Base-by-base conservation (phyloP, 2,113 vertebrate genomes). In the Sardina pilchardus region DNA sequence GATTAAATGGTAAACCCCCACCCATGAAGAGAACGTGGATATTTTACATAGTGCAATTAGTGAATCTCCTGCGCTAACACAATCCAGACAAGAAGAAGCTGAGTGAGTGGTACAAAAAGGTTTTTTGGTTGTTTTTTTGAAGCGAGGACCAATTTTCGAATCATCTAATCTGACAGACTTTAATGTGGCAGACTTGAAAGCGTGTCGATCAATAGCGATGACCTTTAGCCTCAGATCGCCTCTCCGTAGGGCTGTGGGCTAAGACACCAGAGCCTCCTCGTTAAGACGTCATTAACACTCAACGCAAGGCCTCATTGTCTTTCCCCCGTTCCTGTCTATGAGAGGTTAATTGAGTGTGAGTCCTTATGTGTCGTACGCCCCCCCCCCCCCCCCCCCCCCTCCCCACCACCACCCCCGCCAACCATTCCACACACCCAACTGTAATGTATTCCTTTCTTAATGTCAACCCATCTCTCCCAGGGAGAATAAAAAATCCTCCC, bases 231-330 rank as follows among this genome's bases (percentile, higher is more conserved):
- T 26, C 81, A 63, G 10, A 4, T 43, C 50, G 83, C 82, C 87
- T 83, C 84, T 81, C 9, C 47, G 19, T 42, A 42, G 85, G 86
- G 88, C 88, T 85, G 86, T 50, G n/a, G 86, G 85, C 83, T 87
- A 88, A 90, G 83, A 83, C 86, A 82, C 81, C 82, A 75, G 53
- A 87, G 82, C 81, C 81, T 44, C 81, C 75, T 81, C 42, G 36
- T 85, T 87, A 90, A 91, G 86, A 88, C 56, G 81, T 85, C 89
- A 87, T 90, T 89, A 90, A 86, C 85, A 84, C 83, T 80, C 84
- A 88, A 81, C 85, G 86, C 50, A 84, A 87, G 78, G 85, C 71
- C 85, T 89, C 39, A 88, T 88, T 83, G 82, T 85, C 81, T 85
- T 19, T 9, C 48, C 48, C 71, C 34, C 71, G 1, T 63, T n/a